A percentile compares a stretch with the other conserved stretches of the same genome.
These are phyloP conservation scores for Tetrax tetrax DNA, from an alignment of 2,113 vertebrate species.

Conservation along the genomic window DNA sequence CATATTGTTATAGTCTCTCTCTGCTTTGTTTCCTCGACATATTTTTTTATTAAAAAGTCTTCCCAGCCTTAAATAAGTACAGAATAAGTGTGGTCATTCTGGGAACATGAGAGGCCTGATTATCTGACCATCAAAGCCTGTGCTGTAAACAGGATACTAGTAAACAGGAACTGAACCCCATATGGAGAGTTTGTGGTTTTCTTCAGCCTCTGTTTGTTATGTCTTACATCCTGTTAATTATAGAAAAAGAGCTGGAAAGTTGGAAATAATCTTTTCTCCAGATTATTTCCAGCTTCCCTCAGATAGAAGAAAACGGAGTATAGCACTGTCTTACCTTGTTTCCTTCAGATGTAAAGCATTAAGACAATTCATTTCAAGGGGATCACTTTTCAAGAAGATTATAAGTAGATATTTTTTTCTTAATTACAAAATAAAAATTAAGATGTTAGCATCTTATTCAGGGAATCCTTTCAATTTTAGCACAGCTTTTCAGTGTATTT, in stretches of 20 bases:
- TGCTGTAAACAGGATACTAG: conserved; percentile 69
- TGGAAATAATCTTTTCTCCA: conserved; percentile 67
- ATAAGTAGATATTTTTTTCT: neutral
- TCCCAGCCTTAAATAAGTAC: conserved; percentile 58
- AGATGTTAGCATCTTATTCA: neutral
- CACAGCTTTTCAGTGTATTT: neutral
- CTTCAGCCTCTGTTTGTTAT: conserved; percentile 73
- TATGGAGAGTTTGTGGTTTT: conserved; percentile 67
- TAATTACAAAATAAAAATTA: conserved; percentile 40
- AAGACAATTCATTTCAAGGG: conserved; percentile 30
- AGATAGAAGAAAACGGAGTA: conserved; percentile 39
- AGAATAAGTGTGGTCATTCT: conserved; percentile 66
- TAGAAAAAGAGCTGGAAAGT: conserved; percentile 71
- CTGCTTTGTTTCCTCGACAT: conserved; percentile 63
- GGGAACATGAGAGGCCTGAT: conserved; percentile 67
- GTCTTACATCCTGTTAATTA: conserved; percentile 75
- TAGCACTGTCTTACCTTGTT: conserved; percentile 50
- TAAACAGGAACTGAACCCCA: conserved; percentile 71
- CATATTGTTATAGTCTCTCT: conserved; percentile 57
- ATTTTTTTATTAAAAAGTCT: conserved; percentile 68
- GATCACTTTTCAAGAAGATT: conserved; percentile 66
- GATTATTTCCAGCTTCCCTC: conserved; percentile 68
- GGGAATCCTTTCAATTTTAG: neutral
- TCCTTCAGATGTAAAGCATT: conserved; percentile 64
- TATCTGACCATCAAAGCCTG: conserved; percentile 69